Evolutionary conservation across 1,140 invertebrate genomes (phyloP).

Genomic region (Heliconius himera): DNA sequence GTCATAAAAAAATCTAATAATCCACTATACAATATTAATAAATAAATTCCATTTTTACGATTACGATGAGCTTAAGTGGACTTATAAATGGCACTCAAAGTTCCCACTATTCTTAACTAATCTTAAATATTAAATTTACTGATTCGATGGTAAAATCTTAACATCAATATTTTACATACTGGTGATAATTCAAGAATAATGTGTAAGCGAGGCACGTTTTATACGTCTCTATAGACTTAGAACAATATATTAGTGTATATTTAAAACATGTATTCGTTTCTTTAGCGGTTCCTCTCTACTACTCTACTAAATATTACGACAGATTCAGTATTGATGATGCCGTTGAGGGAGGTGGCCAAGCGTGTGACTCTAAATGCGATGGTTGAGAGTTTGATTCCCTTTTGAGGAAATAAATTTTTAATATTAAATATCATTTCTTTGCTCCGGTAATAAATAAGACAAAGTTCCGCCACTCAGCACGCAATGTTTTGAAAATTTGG

Average conservation of each 20-base stretch:
- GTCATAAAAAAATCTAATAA: neutral
- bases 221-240: neutral
- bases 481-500: no score
- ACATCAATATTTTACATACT: conserved; percentile 26
- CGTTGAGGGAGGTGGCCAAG: no score
- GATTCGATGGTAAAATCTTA: conserved; percentile 17
- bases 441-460: no score
- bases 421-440: no score
- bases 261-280: neutral
- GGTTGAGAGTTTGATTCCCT: no score
- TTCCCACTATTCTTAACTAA: neutral
- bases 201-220: conserved; percentile 23
- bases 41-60: conserved; percentile 7
- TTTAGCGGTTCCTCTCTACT: neutral
- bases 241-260: neutral
- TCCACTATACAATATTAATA: neutral
- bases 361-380: no score
- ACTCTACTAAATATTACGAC: no score
- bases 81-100: conserved; percentile 1
- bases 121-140: conserved; percentile 20
- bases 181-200: conserved; percentile 16
- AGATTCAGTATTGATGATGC: no score
- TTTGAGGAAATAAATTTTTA: no score
- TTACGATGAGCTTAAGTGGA: conserved; percentile 9
- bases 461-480: no score